These are phyloP conservation scores for Drosophila seguyi DNA, from an alignment of 1,140 invertebrate genomes.

Conservation along the genomic window DNA sequence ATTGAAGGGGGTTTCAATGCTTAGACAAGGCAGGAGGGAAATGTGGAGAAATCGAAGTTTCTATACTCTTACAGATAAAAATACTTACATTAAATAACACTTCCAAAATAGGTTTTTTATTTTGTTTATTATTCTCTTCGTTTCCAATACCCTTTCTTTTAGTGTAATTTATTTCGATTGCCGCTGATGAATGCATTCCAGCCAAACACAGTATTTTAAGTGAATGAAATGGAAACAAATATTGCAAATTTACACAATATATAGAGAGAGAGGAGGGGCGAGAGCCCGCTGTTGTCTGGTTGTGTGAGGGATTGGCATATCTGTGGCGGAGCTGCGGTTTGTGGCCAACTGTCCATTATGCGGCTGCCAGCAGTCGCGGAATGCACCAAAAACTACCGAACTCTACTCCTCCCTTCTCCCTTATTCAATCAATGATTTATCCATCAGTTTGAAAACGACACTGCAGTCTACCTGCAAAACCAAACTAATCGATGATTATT, in stretches of 20 bases:
- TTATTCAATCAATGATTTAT: conserved; percentile 30
- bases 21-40: too few species aligned
- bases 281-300: conserved; percentile 6
- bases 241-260: conserved; percentile 71
- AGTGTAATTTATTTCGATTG: conserved; percentile 15
- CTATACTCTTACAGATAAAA: too few species aligned
- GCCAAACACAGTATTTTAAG: conserved; percentile 71
- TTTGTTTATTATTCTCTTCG: background rate
- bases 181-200: conserved; percentile 18
- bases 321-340: conserved; percentile 40
- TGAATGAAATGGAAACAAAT: conserved; percentile 82
- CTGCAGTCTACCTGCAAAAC: background rate
- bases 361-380: conserved; percentile 47
- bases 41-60: too few species aligned
- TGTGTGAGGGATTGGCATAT: conserved; percentile 35
- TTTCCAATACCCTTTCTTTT: background rate
- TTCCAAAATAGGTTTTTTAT: too few species aligned
- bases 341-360: conserved; percentile 58
- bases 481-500: conserved; percentile 28
- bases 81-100: too few species aligned
- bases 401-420: background rate
- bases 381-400: conserved; percentile 5
- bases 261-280: background rate
- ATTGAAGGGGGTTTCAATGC: too few species aligned
- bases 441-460: conserved; percentile 8